A percentile compares a stretch with the other conserved stretches of the same genome.
Conservation (phyloP, 2,113 vertebrate genomes). For the Indicator maculatus region DNA sequence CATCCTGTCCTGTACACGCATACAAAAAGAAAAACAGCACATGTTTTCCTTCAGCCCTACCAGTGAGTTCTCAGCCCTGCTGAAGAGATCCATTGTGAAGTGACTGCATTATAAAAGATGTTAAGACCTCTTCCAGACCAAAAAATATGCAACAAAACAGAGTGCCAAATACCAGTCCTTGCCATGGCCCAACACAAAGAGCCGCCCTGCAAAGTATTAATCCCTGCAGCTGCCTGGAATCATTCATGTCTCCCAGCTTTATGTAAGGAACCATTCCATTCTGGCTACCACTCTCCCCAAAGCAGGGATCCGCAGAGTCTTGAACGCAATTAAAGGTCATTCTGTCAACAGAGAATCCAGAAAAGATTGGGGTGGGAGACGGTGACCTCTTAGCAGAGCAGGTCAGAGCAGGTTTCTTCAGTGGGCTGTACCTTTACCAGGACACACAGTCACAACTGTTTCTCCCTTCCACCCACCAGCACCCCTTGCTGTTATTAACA, state of each 20-base stretch:
- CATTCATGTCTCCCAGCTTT: constrained; percentile 59
- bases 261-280: constrained; percentile 50
- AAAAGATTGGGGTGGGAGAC: constrained; percentile 18
- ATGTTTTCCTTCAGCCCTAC: background rate
- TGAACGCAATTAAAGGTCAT: constrained; percentile 55
- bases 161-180: constrained; percentile 68
- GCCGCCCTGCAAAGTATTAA: constrained; percentile 65
- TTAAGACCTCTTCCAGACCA: constrained; percentile 69
- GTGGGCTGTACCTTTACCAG: background rate
- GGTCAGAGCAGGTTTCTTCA: background rate
- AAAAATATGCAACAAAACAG: constrained; percentile 69
- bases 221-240: constrained; percentile 66
- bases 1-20: background rate
- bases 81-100: constrained; percentile 49
- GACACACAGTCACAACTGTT: background rate
- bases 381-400: background rate
- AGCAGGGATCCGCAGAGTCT: constrained; percentile 34
- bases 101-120: constrained; percentile 39
- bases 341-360: background rate
- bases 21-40: background rate
- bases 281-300: background rate
- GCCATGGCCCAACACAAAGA: constrained; percentile 66
- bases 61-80: background rate
- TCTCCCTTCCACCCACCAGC: background rate
- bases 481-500: background rate